Conservation (phyloP, 2,797 vertebrate species). For the Xiphophorus birchmanni region DNA sequence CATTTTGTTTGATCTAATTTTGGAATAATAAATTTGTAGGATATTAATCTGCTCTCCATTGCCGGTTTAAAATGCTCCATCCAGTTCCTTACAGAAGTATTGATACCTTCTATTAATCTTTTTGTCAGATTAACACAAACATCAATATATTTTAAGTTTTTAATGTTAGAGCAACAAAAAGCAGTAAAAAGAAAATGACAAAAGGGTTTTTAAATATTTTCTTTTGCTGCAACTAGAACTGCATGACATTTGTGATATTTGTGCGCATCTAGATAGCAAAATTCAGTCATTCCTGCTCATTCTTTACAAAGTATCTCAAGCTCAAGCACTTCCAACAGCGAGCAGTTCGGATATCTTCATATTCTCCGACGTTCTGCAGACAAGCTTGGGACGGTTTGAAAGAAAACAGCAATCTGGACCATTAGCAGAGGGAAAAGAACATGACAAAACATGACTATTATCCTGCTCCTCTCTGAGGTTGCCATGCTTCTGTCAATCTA, state of each 20-base stretch:
- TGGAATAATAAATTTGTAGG: background rate
- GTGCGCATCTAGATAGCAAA: background rate
- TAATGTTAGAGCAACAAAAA: background rate
- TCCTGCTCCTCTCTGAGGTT: constrained; percentile 54
- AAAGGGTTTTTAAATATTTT: background rate
- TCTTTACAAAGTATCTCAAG: background rate
- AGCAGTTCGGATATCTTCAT: constrained; percentile 18
- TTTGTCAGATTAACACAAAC: background rate
- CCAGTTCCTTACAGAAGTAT: background rate
- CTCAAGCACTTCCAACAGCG: constrained; percentile 17
- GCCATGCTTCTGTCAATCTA: constrained; percentile 62
- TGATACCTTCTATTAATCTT: background rate
- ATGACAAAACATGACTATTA: constrained; percentile 53
- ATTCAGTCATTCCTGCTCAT: background rate
- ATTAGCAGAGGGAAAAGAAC: constrained; percentile 26
- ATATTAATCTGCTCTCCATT: background rate
- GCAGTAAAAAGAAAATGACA: background rate
- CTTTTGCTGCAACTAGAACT: background rate
- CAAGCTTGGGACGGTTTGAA: constrained; percentile 37
- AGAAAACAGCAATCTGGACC: constrained; percentile 25
- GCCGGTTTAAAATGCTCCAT: background rate
- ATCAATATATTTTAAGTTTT: background rate
- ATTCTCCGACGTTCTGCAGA: background rate
- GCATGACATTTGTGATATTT: background rate
- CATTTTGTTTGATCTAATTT: background rate